phyloP scores from a whole-genome alignment of 2,797 vertebrate species.

The Decapterus maruadsi region DNA sequence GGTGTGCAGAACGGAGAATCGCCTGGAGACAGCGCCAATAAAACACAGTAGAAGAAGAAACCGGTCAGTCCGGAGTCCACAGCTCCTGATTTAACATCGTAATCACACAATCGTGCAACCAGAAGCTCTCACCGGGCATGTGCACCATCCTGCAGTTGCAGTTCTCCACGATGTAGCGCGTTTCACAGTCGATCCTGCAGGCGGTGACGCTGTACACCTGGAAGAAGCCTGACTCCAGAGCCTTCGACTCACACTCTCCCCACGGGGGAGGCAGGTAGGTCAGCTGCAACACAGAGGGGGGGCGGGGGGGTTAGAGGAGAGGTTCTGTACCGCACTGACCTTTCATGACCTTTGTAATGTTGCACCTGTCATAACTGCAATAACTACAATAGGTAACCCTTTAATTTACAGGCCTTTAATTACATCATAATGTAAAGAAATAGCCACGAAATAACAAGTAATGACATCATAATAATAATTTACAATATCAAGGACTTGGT shows the following conservation, averaged over 20 bases:
- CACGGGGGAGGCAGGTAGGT: conserved; percentile 97
- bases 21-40: conserved; percentile 80
- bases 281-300: conserved; percentile 81
- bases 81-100: too few species aligned
- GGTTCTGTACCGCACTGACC: background rate
- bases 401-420: too few species aligned
- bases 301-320: conserved; percentile 3
- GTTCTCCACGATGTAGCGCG: conserved; percentile 97
- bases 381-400: too few species aligned
- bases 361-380: too few species aligned
- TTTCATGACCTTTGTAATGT: background rate
- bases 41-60: too few species aligned
- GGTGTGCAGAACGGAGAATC: conserved; percentile 98
- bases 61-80: too few species aligned
- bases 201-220: conserved; percentile 96
- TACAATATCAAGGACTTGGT: too few species aligned
- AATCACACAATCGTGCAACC: too few species aligned
- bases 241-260: conserved; percentile 95
- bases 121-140: conserved; percentile 96
- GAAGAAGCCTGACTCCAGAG: conserved; percentile 95
- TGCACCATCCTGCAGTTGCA: conserved; percentile 99
- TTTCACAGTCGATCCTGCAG: conserved; percentile 98
- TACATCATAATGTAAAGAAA: too few species aligned
- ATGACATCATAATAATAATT: too few species aligned
- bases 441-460: too few species aligned